phyloP scores from a whole-genome alignment of 2,888 invertebrate species.

The Exocentrus adspersus region DNA sequence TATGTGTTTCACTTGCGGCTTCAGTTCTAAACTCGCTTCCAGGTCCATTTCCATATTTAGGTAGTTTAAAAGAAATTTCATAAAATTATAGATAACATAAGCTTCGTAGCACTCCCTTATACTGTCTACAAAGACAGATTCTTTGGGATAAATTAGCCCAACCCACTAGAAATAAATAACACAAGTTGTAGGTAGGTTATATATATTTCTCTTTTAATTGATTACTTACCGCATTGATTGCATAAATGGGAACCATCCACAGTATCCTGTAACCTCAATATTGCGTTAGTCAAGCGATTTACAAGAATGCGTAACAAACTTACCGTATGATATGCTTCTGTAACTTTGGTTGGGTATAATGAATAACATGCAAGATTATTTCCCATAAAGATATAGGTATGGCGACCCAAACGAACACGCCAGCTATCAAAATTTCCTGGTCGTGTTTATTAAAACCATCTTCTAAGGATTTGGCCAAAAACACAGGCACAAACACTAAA shows the following conservation, averaged over 20 bases:
- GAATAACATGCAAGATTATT: constrained; percentile 92
- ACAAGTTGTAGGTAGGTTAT: neutral
- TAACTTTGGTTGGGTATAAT: constrained; percentile 90
- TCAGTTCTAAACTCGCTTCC: constrained; percentile 81
- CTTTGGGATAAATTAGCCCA: constrained; percentile 85
- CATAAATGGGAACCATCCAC: constrained; percentile 99
- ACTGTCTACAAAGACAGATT: constrained; percentile 93
- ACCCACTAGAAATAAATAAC: constrained; percentile 73
- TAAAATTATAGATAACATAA: constrained; percentile 97
- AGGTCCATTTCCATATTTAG: constrained; percentile 88
- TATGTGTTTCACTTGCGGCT: constrained; percentile 87
- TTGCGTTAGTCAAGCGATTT: neutral
- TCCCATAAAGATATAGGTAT: constrained; percentile 95
- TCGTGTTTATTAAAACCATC: constrained; percentile 83
- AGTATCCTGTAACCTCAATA: constrained; percentile 80
- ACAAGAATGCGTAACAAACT: constrained; percentile 23
- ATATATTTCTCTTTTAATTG: neutral
- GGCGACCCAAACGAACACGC: constrained; percentile 90
- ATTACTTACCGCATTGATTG: constrained; percentile 86
- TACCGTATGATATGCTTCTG: constrained; percentile 95
- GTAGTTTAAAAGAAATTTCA: constrained; percentile 93
- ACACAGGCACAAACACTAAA: constrained; percentile 84
- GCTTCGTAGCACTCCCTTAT: constrained; percentile 96
- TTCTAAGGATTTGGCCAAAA: constrained; percentile 81
- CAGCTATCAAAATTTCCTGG: constrained; percentile 85